phyloP scores from a whole-genome alignment of 2,888 invertebrate genomes.

The Hipparchia sbordonii region DNA sequence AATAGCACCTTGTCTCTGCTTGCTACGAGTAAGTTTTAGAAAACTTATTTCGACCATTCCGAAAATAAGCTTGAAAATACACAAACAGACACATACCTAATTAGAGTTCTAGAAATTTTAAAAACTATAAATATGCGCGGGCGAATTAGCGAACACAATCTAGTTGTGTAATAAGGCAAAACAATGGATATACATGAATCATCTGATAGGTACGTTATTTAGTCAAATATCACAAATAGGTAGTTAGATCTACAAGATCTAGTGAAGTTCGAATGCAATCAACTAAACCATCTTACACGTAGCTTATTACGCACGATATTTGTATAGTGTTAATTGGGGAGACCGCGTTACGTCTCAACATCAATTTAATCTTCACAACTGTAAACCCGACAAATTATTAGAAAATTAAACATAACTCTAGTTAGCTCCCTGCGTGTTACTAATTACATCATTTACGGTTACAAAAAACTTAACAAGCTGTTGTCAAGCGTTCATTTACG shows the following conservation, averaged over 20 bases:
- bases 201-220: not conserved
- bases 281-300: constrained; percentile 17
- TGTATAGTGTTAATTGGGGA: constrained; percentile 37
- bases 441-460: constrained; percentile 66
- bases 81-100: too few relatives aligned
- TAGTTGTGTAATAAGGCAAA: too few relatives aligned
- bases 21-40: too few relatives aligned
- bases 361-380: constrained; percentile 18
- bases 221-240: not conserved
- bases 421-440: constrained; percentile 31
- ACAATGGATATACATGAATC: too few relatives aligned
- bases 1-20: too few relatives aligned
- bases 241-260: constrained; percentile 9
- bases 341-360: constrained; percentile 20
- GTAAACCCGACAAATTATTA: constrained; percentile 34
- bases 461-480: constrained; percentile 61
- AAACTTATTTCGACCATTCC: too few relatives aligned
- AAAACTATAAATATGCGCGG: too few relatives aligned
- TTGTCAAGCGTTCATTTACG: constrained; percentile 55
- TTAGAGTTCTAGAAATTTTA: too few relatives aligned
- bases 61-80: too few relatives aligned
- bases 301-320: constrained; percentile 27
- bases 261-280: constrained; percentile 22
- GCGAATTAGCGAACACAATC: too few relatives aligned
- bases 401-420: constrained; percentile 27